Evolutionary conservation across 2,888 invertebrate species (phyloP).

Genomic region (Bombylius discolor): DNA sequence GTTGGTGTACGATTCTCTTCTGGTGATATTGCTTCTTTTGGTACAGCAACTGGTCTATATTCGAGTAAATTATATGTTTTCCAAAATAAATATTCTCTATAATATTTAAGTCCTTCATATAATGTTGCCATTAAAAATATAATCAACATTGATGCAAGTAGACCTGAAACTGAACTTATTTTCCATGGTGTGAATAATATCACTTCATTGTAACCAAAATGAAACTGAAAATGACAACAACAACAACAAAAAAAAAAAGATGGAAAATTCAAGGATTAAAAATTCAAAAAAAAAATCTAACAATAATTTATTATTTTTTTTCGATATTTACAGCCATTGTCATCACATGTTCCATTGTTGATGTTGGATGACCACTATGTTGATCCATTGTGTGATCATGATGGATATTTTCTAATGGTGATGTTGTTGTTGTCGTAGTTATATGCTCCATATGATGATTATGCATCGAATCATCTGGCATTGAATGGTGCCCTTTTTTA

Average conservation of each 20-base stretch:
- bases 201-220: slow-evolving; percentile 60
- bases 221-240: too few relatives aligned
- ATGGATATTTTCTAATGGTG: background rate
- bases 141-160: slow-evolving; percentile 80
- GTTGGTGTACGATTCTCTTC: slow-evolving; percentile 54
- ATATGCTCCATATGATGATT: background rate
- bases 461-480: background rate
- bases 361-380: slow-evolving; percentile 12
- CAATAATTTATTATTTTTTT: background rate
- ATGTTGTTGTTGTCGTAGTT: background rate
- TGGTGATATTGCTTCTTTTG: slow-evolving; percentile 47
- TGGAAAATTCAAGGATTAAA: background rate
- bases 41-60: slow-evolving; percentile 72
- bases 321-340: slow-evolving; percentile 34
- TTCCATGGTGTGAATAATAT: slow-evolving; percentile 76
- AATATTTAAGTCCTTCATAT: slow-evolving; percentile 75
- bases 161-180: slow-evolving; percentile 56
- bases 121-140: slow-evolving; percentile 85
- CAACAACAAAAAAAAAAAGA: too few relatives aligned
- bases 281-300: background rate
- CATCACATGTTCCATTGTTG: slow-evolving; percentile 28
- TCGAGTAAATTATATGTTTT: slow-evolving; percentile 74
- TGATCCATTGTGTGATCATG: slow-evolving; percentile 15
- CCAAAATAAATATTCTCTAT: slow-evolving; percentile 70
- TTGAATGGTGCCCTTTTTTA: background rate